Evolutionary conservation across 2,113 vertebrate genomes (phyloP), one percentile per base, ranked within the genome.

Genomic region (Syngnathus floridae): DNA sequence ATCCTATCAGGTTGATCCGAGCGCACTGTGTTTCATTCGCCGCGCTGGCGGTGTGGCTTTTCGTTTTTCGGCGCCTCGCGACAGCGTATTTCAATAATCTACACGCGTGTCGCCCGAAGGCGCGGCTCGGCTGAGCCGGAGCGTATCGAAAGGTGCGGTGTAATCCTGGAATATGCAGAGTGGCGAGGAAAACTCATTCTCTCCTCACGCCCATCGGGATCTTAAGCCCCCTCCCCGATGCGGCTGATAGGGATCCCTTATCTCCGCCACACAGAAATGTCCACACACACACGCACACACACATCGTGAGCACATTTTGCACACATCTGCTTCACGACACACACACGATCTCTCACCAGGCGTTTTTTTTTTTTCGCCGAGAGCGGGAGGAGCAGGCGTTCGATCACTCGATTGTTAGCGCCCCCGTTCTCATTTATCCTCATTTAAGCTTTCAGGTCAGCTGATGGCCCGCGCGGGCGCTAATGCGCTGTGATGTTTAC

Each of bases 151-250:
- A 89, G 84, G 83, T 88, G 85, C 86, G 82, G 79, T 90, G 90
- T 89, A 89, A 90, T 89, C 85, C 88, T 78, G 84, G 87, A 89
- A 91, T 86, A 90, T 90, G 87, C 86, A 89, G 87, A 90, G 82
- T 73, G 66, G 84, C 83, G 83, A 82, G 83, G 84, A 84, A 82
- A 83, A 86, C 80, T 79, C 86, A 82, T 84, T 87, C 85, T 84
- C 74, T 76, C 75, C 81, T 85, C 77, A 82, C 74, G 62, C 84
- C 80, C 84, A 81, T 78, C 60, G 61, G 79, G 82, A 81, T 84
- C 88, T 84, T 87, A 85, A 85, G 84, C 86, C 86, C 76, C 59
- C 59, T 8, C 21, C 76, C 72, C 65, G 86, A 90, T 90, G 84
- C 69, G 79, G 82, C 80, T 82, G 90, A 90, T 91, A 90, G 84